These are phyloP conservation scores for Harlomillsia oculata DNA, from an alignment of 1,140 invertebrate genomes.

Conservation along the genomic window DNA sequence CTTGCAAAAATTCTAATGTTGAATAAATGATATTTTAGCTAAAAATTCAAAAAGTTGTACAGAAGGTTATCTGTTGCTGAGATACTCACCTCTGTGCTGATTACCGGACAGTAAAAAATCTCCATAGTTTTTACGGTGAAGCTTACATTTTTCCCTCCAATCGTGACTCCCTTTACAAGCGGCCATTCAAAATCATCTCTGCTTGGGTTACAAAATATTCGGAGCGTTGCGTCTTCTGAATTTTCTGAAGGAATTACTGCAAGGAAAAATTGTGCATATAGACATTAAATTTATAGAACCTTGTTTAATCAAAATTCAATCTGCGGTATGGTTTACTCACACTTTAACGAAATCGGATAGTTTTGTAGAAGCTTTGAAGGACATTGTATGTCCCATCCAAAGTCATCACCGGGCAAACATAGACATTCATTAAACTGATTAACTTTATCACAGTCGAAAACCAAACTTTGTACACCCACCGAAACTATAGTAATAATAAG, in stretches of 20 bases:
- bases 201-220: slow-evolving; percentile 16
- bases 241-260: slow-evolving; percentile 8
- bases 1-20: no score
- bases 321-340: background rate
- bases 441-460: slow-evolving; percentile 20
- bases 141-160: slow-evolving; percentile 9
- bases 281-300: background rate
- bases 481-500: no score
- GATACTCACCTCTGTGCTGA: slow-evolving; percentile 10
- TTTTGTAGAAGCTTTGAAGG: slow-evolving; percentile 10
- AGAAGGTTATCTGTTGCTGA: no score
- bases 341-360: slow-evolving; percentile 22
- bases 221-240: slow-evolving; percentile 18
- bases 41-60: no score
- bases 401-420: slow-evolving; percentile 12
- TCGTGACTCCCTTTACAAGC: slow-evolving; percentile 20
- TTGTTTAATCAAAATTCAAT: background rate
- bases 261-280: background rate
- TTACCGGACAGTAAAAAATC: slow-evolving; percentile 23
- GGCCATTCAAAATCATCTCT: slow-evolving; percentile 12
- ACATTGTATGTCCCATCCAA: slow-evolving; percentile 18
- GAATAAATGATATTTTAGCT: no score
- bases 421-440: slow-evolving; percentile 11
- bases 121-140: slow-evolving; percentile 16
- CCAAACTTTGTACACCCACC: no score